Conservation (phyloP, 2,113 vertebrate genomes). For the Pelecanus crispus region DNA sequence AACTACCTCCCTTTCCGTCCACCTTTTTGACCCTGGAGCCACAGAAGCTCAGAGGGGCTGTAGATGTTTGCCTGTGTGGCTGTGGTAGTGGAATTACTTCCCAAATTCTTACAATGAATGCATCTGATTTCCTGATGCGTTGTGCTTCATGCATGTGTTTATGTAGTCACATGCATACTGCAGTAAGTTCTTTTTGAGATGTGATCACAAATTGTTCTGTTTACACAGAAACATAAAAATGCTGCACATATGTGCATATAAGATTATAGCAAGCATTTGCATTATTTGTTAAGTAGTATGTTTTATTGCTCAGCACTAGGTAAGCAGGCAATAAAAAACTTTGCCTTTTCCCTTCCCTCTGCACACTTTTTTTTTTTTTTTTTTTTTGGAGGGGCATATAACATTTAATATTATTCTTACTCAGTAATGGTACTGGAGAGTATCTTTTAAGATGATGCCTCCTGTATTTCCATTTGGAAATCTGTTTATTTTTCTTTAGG, state of each 20-base stretch:
- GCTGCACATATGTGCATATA: neutral
- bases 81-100: neutral
- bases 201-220: neutral
- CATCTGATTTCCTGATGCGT: neutral
- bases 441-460: neutral
- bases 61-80: neutral
- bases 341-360: neutral
- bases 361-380: neutral
- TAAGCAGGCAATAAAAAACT: neutral
- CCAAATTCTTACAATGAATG: neutral
- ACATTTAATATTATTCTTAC: neutral
- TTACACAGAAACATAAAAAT: slow-evolving; percentile 15
- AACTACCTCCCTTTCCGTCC: neutral
- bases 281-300: neutral
- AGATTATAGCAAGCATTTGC: neutral
- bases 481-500: slow-evolving; percentile 3
- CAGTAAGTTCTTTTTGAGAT: neutral
- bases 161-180: neutral
- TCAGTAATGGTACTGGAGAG: neutral
- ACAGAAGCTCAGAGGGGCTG: neutral
- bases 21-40: neutral
- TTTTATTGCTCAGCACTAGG: neutral
- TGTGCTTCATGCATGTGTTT: neutral
- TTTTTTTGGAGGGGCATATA: neutral
- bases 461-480: neutral